phyloP scores from a whole-genome alignment of 2,888 invertebrate genomes.

The Tiliacea aurago region DNA sequence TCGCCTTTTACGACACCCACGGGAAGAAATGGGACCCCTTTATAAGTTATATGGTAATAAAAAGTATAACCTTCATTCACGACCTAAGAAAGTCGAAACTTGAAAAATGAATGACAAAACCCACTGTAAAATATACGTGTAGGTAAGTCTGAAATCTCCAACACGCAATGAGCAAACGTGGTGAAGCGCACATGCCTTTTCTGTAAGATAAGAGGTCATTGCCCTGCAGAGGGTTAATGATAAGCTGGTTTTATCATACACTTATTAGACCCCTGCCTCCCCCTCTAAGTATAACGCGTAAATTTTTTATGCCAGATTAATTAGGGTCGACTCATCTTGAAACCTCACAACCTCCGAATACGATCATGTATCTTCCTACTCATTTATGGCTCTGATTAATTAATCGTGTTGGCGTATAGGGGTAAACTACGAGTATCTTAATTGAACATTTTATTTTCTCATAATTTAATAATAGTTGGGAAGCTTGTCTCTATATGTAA shows the following conservation, averaged over 20 bases:
- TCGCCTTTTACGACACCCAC: no score
- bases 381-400: slow-evolving; percentile 46
- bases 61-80: no score
- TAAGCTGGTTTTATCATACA: background rate
- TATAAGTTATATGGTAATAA: no score
- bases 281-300: slow-evolving; percentile 3
- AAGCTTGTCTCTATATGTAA: no score
- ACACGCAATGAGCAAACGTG: background rate
- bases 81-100: background rate
- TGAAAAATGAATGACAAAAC: background rate
- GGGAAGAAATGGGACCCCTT: no score
- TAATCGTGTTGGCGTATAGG: slow-evolving; percentile 2
- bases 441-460: slow-evolving; percentile 16
- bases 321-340: slow-evolving; percentile 18
- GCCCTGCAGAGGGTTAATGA: background rate
- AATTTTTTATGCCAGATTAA: slow-evolving; percentile 42
- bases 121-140: background rate
- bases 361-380: slow-evolving; percentile 18
- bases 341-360: slow-evolving; percentile 37
- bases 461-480: background rate
- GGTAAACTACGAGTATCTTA: background rate
- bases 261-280: background rate
- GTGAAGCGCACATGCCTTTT: background rate
- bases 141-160: background rate
- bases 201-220: background rate